Percentiles rank a stretch among this genome's conserved stretches.
Conservation (phyloP, 2,797 vertebrate species). For the Malacoctenus gilli region DNA sequence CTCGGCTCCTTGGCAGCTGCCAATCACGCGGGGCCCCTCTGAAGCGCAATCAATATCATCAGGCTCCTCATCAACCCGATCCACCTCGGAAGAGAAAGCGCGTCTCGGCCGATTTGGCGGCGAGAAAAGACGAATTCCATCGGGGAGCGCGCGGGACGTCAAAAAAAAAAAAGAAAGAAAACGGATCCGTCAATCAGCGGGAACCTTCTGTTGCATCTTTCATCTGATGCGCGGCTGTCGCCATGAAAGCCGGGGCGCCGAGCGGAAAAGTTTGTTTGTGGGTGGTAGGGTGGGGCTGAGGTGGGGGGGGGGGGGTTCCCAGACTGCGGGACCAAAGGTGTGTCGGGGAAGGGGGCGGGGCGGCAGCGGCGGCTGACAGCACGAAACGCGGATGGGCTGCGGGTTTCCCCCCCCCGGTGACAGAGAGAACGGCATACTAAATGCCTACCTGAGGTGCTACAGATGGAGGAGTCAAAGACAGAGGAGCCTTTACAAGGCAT, state of each 20-base stretch:
- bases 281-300: conserved; percentile 28
- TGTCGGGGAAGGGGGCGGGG: conserved; percentile 65
- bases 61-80: conserved; percentile 48
- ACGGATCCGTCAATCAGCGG: conserved; percentile 46
- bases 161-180: too few relatives aligned
- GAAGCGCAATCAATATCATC: conserved; percentile 71
- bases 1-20: conserved; percentile 69
- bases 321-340: conserved; percentile 69
- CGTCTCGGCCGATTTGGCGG: conserved; percentile 47
- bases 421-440: conserved; percentile 76
- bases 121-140: conserved; percentile 40
- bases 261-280: conserved; percentile 42
- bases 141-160: conserved; percentile 52
- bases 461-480: conserved; percentile 81
- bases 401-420: conserved; percentile 70
- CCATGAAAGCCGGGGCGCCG: conserved; percentile 21
- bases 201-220: conserved; percentile 38
- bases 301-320: conserved; percentile 39
- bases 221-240: conserved; percentile 38
- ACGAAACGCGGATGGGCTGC: conserved; percentile 67
- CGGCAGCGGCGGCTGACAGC: conserved; percentile 68
- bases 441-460: conserved; percentile 79
- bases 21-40: conserved; percentile 66
- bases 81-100: conserved; percentile 57
- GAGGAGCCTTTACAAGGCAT: conserved; percentile 79